Conservation (phyloP, 2,797 vertebrate species). For the Cuniculus paca region DNA sequence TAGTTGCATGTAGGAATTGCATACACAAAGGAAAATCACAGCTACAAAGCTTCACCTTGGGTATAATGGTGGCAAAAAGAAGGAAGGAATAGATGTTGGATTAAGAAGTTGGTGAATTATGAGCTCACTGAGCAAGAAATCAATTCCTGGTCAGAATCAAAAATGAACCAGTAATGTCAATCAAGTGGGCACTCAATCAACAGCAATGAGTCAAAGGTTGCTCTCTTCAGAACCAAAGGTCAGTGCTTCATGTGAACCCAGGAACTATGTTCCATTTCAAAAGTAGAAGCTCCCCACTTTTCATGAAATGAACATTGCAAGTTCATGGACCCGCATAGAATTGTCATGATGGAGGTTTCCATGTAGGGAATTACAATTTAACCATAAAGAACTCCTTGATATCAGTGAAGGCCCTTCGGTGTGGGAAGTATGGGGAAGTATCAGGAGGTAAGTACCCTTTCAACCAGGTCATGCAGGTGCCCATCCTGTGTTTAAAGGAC, state of each 20-base stretch:
- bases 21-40: not conserved
- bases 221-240: not conserved
- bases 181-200: not conserved
- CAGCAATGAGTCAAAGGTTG: not conserved
- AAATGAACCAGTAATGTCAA: not conserved
- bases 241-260: not conserved
- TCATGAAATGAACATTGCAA: not conserved
- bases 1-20: not conserved
- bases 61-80: not conserved
- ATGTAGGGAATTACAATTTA: not conserved
- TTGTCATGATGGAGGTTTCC: not conserved
- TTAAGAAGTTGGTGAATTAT: not conserved
- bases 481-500: not conserved
- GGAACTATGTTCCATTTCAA: not conserved
- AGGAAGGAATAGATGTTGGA: not conserved
- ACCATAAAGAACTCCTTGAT: not conserved
- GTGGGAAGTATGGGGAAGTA: not conserved
- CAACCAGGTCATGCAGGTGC: not conserved
- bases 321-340: not conserved
- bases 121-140: not conserved
- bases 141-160: not conserved
- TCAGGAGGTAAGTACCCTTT: not conserved
- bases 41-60: not conserved
- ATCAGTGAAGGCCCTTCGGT: not conserved
- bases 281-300: not conserved